Conservation (phyloP, 2,113 vertebrate species). For the Petrocephalus microphthalmus region DNA sequence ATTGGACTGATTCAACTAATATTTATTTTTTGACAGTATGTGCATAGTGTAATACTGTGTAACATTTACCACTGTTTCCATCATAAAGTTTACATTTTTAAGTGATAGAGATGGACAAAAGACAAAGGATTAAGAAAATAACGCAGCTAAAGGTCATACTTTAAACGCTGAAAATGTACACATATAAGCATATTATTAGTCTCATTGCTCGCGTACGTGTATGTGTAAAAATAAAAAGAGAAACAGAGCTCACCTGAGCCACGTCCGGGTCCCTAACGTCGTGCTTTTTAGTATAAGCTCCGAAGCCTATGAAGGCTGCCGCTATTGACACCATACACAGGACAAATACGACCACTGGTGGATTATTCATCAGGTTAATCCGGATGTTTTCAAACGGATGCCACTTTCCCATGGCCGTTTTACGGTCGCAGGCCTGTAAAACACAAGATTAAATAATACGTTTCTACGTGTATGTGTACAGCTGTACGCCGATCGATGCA, state of each 20-base stretch:
- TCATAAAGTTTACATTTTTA: neutral
- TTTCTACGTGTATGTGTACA: neutral
- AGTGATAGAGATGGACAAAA: neutral
- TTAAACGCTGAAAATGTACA: too few relatives aligned
- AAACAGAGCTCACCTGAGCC: slow-evolving; percentile 41
- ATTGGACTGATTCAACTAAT: neutral
- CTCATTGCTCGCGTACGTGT: neutral
- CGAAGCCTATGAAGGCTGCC: slow-evolving; percentile 51
- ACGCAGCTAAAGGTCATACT: neutral
- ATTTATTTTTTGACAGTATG: neutral
- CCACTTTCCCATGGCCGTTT: slow-evolving; percentile 54
- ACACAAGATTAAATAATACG: neutral
- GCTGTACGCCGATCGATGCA: neutral
- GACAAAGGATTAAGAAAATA: neutral
- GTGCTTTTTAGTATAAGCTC: slow-evolving; percentile 51
- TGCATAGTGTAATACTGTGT: neutral
- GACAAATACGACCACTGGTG: slow-evolving; percentile 57
- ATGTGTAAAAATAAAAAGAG: neutral
- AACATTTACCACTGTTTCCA: neutral
- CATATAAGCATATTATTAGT: neutral
- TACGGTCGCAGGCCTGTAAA: slow-evolving; percentile 39
- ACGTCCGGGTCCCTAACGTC: slow-evolving; percentile 57
- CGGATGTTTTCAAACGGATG: slow-evolving; percentile 52
- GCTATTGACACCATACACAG: slow-evolving; percentile 55
- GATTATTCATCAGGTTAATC: slow-evolving; percentile 47